Evolutionary conservation across 2,113 vertebrate species (phyloP), one percentile per base, ranked within the genome.

Genomic region (Entomyzon cyanotis): DNA sequence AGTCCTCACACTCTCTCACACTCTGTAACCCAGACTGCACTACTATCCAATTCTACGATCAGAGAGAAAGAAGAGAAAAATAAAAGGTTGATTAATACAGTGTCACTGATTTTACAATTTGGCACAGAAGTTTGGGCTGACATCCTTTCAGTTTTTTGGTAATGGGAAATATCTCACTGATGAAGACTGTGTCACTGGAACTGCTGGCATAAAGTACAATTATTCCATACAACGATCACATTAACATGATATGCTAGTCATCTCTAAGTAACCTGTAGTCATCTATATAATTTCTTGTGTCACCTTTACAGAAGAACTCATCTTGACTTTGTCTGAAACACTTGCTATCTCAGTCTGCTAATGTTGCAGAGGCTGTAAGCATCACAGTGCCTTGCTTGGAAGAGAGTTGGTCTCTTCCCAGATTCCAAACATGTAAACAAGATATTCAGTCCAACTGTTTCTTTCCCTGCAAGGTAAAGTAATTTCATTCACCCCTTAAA

Each of bases 1-100:
- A 2, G 1, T 2, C 22, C 35, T 2, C 2, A 2, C 44, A 3
- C 17, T 0, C 22, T 7, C 11, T 10, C 41, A 23, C n/a, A 5
- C 4, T 33, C 59, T 19, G 21, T 41, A 60, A 69, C 12, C 3
- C 17, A 15, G 25, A 16, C 13, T 47, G 27, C 13, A 25, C 9
- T 58, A 14, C 9, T 67, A 15, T 27, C 23, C 35, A 33, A 21
- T 65, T 24, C 25, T 70, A 19, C 37, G 18, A 75, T 62, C 25
- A 59, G 27, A 79, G 27, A 86, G 35, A 64, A 49, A 39, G 23
- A 56, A 75, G 27, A 73, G 15, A 68, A 63, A 78, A 69, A 58
- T 1, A 73, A 89, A 28, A 41, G 7, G 7, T 12, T 44, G n/a
- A 22, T 89, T 83, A 84, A 33, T 47, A 41, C 5, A 56, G 15